Evolutionary conservation across 2,888 invertebrate species (phyloP).

Genomic region (Tipula confusa): DNA sequence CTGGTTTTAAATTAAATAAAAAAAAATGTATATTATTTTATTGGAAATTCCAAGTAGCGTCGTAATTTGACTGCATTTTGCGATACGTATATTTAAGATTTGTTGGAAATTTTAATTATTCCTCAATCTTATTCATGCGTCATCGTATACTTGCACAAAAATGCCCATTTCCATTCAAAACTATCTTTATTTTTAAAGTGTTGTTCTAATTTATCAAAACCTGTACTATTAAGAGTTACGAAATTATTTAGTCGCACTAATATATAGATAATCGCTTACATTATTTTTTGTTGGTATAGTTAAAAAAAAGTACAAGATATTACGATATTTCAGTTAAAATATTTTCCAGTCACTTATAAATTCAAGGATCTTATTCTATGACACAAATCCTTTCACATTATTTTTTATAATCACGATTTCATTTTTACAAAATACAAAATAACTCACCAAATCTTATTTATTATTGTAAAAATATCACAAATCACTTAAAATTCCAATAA

Average conservation of each 20-base stretch:
- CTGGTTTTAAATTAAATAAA: not conserved
- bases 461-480: not conserved
- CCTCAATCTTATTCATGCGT: no score
- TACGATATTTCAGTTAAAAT: not conserved
- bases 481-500: not conserved
- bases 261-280: not conserved
- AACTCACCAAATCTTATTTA: constrained; percentile 7
- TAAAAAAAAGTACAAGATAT: not conserved
- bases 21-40: not conserved
- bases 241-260: not conserved
- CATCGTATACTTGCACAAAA: not conserved
- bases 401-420: not conserved
- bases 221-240: not conserved
- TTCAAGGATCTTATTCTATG: not conserved
- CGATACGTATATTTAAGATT: no score
- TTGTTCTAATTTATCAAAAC: not conserved
- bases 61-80: not conserved
- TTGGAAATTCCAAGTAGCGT: not conserved
- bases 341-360: not conserved
- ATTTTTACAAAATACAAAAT: not conserved
- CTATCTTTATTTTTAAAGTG: not conserved
- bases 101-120: not conserved
- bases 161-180: not conserved
- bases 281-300: not conserved
- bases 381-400: not conserved